Conservation (phyloP, 2,888 invertebrate species). For the Portevinia maculata region DNA sequence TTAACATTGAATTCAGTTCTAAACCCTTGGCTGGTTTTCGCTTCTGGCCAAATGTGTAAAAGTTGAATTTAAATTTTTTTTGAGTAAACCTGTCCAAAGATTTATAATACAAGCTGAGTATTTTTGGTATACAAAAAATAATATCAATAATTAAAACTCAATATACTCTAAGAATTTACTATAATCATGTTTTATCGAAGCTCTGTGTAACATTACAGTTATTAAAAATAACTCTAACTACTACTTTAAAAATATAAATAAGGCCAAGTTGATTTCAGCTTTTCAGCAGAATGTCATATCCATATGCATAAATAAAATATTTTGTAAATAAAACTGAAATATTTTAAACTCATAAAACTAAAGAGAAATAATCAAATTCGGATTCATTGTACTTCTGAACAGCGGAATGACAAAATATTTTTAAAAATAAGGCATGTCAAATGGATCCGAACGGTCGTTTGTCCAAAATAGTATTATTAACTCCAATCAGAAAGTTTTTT, state of each 20-base stretch:
- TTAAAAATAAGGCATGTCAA: too few relatives aligned
- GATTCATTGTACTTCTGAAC: too few relatives aligned
- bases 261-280: conserved; percentile 28
- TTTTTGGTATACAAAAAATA: conserved; percentile 12
- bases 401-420: too few relatives aligned
- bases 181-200: conserved; percentile 78
- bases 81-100: conserved; percentile 63
- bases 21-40: conserved; percentile 70
- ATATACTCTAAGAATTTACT: conserved; percentile 23
- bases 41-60: conserved; percentile 54
- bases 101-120: conserved; percentile 37
- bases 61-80: conserved; percentile 30
- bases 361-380: too few relatives aligned
- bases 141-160: conserved; percentile 1
- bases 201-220: conserved; percentile 81
- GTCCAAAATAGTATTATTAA: too few relatives aligned
- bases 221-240: conserved; percentile 5
- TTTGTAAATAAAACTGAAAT: too few relatives aligned
- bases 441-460: too few relatives aligned
- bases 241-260: conserved; percentile 23
- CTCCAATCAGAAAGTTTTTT: too few relatives aligned
- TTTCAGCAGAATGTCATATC: too few relatives aligned
- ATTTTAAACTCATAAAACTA: too few relatives aligned
- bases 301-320: too few relatives aligned
- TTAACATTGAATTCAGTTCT: conserved; percentile 16